Percentiles rank a stretch among this genome's conserved stretches.
These are phyloP conservation scores for Lophotis ruficrista DNA, from an alignment of 2,113 vertebrate species.

Conservation along the genomic window DNA sequence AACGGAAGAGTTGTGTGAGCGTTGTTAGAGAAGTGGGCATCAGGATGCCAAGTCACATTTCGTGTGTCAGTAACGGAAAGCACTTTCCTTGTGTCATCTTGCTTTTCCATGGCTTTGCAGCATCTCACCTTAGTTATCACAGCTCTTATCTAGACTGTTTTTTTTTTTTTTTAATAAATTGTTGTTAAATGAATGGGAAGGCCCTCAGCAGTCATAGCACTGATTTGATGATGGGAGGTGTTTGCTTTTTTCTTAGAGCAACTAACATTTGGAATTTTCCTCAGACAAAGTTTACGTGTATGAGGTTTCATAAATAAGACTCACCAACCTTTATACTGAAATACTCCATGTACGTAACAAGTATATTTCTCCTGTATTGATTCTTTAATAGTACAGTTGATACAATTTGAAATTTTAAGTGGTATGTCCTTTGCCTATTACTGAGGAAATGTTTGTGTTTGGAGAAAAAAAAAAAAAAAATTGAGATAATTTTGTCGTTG, in stretches of 20 bases:
- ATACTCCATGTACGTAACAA: rapidly evolving
- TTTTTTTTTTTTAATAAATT: not conserved
- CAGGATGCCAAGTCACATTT: not conserved
- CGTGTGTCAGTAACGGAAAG: not conserved
- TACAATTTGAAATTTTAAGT: not conserved
- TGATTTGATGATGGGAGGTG: not conserved
- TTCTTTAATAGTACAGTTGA: not conserved
- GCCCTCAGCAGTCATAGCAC: not conserved
- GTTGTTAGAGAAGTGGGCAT: not conserved
- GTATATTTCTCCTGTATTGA: not conserved
- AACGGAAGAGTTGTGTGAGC: not conserved
- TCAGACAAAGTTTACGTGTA: not conserved
- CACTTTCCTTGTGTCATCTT: rapidly evolving
- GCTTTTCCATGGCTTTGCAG: not conserved
- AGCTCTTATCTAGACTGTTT: not conserved
- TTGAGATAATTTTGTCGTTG: not conserved
- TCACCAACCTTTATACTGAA: not conserved
- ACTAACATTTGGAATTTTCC: not conserved
- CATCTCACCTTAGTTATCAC: not conserved
- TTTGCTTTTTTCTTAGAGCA: not conserved
- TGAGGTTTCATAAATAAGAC: not conserved
- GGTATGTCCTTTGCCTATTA: not conserved
- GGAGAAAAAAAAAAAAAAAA: not conserved
- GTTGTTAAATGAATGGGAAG: not conserved
- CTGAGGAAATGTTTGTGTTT: not conserved